phyloP scores from a whole-genome alignment of 2,888 invertebrate species.

The Oscheius sp. region DNA sequence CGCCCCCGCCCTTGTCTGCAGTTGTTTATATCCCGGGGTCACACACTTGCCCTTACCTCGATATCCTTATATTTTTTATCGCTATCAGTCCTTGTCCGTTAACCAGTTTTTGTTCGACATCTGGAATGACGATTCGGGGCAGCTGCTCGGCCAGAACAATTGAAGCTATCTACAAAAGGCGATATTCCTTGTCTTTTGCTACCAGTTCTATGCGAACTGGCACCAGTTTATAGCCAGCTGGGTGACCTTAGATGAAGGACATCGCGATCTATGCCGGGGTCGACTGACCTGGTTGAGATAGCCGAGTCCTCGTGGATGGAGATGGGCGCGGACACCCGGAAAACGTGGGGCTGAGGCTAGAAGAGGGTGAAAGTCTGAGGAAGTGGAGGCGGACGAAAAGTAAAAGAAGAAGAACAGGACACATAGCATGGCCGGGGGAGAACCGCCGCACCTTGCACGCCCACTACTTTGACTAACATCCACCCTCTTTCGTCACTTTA shows the following conservation, averaged over 20 bases:
- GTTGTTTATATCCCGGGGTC: background rate
- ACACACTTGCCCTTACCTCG: slow-evolving; percentile 38
- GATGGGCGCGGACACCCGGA: slow-evolving; percentile 54
- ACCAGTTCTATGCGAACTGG: slow-evolving; percentile 5
- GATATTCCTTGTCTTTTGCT: background rate
- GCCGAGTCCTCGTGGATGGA: slow-evolving; percentile 53
- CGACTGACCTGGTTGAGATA: slow-evolving; percentile 56
- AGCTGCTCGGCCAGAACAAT: slow-evolving; percentile 62
- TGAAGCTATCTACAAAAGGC: slow-evolving; percentile 49
- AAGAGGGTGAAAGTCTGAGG: slow-evolving; percentile 52
- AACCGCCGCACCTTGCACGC: slow-evolving; percentile 10
- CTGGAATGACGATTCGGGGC: slow-evolving; percentile 60
- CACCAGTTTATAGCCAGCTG: slow-evolving; percentile 2
- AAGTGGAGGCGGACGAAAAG: slow-evolving; percentile 21
- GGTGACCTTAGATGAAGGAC: slow-evolving; percentile 25
- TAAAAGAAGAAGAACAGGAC: slow-evolving; percentile 30
- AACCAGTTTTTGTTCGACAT: slow-evolving; percentile 59
- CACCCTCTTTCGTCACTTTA: no score
- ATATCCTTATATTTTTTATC: slow-evolving; percentile 53
- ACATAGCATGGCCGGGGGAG: slow-evolving; percentile 6
- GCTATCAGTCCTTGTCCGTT: slow-evolving; percentile 61
- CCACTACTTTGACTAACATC: slow-evolving; percentile 5
- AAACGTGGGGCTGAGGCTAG: slow-evolving; percentile 46
- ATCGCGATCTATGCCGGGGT: slow-evolving; percentile 1
- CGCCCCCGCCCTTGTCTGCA: background rate